Evolutionary conservation across 2,113 vertebrate species (phyloP).

Genomic region (Crotalus viridis): DNA sequence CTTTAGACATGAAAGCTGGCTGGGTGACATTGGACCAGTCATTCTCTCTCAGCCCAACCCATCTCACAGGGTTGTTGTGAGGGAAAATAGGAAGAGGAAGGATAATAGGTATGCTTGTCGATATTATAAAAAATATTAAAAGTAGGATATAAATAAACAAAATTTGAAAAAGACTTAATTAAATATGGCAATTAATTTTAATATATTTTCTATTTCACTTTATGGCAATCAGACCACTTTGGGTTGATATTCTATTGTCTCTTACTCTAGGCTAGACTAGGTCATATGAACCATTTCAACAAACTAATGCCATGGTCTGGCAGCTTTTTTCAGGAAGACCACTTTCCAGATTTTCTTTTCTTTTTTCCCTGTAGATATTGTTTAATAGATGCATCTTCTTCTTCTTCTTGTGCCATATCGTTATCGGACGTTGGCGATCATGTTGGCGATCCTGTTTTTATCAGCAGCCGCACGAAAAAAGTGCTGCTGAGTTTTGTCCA

Average conservation of each 20-base stretch:
- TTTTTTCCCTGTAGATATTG: neutral
- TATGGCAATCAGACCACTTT: neutral
- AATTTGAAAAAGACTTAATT: neutral
- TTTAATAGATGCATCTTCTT: neutral
- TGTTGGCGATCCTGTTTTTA: too few species aligned
- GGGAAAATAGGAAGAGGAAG: neutral
- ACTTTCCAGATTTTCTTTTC: neutral
- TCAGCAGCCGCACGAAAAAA: too few species aligned
- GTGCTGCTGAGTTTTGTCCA: too few species aligned
- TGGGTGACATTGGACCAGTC: neutral
- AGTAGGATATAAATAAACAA: neutral
- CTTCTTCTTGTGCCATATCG: too few species aligned
- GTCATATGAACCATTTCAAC: neutral
- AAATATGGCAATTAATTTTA: conserved; percentile 11
- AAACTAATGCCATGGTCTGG: conserved; percentile 4
- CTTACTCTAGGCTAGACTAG: neutral
- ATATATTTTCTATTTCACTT: neutral
- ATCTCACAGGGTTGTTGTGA: neutral
- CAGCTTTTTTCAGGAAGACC: neutral
- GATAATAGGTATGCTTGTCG: neutral
- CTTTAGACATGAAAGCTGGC: neutral
- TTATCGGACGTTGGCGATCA: too few species aligned
- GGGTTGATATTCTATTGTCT: neutral
- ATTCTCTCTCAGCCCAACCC: neutral
- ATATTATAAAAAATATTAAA: neutral